A percentile compares a stretch with the other conserved stretches of the same genome.
phyloP scores from a whole-genome alignment of 2,888 invertebrate species.

The Cerastoderma edule region DNA sequence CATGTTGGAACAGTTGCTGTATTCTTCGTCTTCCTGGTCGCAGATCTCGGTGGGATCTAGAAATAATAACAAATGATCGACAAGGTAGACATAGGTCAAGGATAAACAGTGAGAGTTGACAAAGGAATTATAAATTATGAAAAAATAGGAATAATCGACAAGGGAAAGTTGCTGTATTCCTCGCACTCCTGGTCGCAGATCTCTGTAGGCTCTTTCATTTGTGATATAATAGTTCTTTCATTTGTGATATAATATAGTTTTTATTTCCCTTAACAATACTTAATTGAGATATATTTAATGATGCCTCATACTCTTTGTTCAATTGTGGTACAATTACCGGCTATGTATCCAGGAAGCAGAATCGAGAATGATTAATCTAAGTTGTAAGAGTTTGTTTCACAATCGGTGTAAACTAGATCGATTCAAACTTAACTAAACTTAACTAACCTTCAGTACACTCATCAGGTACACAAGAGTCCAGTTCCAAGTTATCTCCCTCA shows the following conservation, averaged over 20 bases:
- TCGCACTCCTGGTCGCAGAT: not conserved
- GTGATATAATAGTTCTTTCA: not conserved
- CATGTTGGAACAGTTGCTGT: slow-evolving; percentile 28
- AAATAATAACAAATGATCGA: not conserved
- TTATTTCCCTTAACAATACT: too few species aligned
- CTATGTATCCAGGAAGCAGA: too few species aligned
- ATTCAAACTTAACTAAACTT: too few species aligned
- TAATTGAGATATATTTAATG: too few species aligned
- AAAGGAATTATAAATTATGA: too few species aligned
- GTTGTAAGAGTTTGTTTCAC: too few species aligned
- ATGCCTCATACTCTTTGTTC: too few species aligned
- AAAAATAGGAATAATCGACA: not conserved
- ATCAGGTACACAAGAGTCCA: slow-evolving; percentile 28
- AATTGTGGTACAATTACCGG: too few species aligned
- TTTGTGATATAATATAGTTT: too few species aligned
- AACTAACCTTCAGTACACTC: slow-evolving; percentile 21
- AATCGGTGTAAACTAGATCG: too few species aligned
- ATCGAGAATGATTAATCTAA: too few species aligned
- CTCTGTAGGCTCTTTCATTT: not conserved
- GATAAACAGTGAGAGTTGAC: too few species aligned
- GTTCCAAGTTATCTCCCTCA: slow-evolving; percentile 31
- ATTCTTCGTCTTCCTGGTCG: slow-evolving; percentile 22
- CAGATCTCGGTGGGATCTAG: slow-evolving; percentile 14
- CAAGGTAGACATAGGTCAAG: not conserved
- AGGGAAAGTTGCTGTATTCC: not conserved